Evolutionary conservation across 1,140 invertebrate genomes (phyloP).

Genomic region (Euschistus heros): DNA sequence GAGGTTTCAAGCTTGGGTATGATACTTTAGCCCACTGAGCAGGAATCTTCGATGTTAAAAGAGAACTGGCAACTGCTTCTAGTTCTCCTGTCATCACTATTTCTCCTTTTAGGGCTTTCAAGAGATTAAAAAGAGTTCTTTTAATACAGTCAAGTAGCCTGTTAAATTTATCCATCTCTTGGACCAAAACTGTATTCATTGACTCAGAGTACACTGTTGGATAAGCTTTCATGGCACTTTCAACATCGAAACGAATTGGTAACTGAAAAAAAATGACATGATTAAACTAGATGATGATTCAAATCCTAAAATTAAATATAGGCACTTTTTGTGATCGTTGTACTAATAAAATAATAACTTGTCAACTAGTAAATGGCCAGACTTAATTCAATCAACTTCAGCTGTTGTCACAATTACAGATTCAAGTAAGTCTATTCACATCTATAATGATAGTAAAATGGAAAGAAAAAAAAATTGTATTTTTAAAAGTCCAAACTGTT

Average conservation of each 20-base stretch:
- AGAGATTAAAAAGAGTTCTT: conserved; percentile 53
- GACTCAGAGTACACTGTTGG: conserved; percentile 78
- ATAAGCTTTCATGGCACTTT: conserved; percentile 53
- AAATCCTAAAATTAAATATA: too few relatives aligned
- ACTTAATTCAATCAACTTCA: too few relatives aligned
- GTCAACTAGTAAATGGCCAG: too few relatives aligned
- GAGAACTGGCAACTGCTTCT: conserved; percentile 55
- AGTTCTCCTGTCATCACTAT: conserved; percentile 76
- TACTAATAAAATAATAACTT: too few relatives aligned
- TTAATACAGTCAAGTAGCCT: conserved; percentile 54
- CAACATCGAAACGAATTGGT: conserved; percentile 62
- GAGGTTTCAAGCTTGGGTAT: conserved; percentile 82
- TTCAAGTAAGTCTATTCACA: too few relatives aligned
- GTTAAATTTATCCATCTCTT: conserved; percentile 87
- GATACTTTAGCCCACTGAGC: conserved; percentile 66
- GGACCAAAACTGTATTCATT: conserved; percentile 87
- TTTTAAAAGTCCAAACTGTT: too few relatives aligned
- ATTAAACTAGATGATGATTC: too few relatives aligned
- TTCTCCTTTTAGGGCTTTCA: conserved; percentile 75
- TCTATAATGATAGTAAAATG: too few relatives aligned
- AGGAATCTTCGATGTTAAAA: conserved; percentile 67
- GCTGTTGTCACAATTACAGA: too few relatives aligned
- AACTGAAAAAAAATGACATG: conserved; percentile 35
- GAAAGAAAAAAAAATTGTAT: too few relatives aligned
- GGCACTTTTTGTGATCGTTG: too few relatives aligned